These are phyloP conservation scores for Lophochroa leadbeateri DNA, from an alignment of 2,113 vertebrate species.

Conservation along the genomic window DNA sequence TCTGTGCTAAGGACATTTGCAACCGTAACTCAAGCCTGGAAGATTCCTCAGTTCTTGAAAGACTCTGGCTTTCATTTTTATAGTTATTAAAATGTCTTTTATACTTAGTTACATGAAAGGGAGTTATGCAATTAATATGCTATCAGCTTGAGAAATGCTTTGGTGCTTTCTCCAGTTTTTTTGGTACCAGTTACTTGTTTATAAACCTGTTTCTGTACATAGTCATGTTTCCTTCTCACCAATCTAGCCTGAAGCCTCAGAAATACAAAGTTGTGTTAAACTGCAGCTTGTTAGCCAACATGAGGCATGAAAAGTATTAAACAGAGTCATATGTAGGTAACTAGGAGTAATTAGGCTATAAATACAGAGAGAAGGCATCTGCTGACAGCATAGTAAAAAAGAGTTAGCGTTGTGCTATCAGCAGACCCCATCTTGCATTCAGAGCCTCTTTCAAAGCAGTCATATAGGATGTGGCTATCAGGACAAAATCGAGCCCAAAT, in stretches of 20 bases:
- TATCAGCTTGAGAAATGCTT: slow-evolving; percentile 83
- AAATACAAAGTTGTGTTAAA: slow-evolving; percentile 63
- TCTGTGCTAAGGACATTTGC: slow-evolving; percentile 78
- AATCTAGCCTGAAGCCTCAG: slow-evolving; percentile 66
- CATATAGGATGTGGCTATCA: slow-evolving; percentile 15
- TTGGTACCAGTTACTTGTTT: slow-evolving; percentile 87
- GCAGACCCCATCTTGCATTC: slow-evolving; percentile 21
- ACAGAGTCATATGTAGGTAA: slow-evolving; percentile 51
- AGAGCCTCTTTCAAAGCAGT: slow-evolving; percentile 29
- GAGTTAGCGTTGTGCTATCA: slow-evolving; percentile 56
- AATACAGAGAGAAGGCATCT: slow-evolving; percentile 42
- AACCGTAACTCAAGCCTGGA: slow-evolving; percentile 82
- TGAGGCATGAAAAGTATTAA: slow-evolving; percentile 65
- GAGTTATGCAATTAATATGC: slow-evolving; percentile 85
- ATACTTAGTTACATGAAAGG: slow-evolving; percentile 84
- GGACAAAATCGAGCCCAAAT: slow-evolving; percentile 43
- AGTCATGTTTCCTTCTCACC: slow-evolving; percentile 72
- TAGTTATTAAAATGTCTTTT: slow-evolving; percentile 85
- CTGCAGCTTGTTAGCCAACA: slow-evolving; percentile 68
- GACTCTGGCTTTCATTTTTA: slow-evolving; percentile 89
- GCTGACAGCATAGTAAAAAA: slow-evolving; percentile 60
- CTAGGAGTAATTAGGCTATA: slow-evolving; percentile 64
- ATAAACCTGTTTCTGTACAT: slow-evolving; percentile 82
- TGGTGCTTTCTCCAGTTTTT: slow-evolving; percentile 81
- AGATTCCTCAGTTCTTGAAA: slow-evolving; percentile 84